These are phyloP conservation scores for Tapirus terrestris DNA, from an alignment of 2,113 vertebrate species.

Conservation along the genomic window DNA sequence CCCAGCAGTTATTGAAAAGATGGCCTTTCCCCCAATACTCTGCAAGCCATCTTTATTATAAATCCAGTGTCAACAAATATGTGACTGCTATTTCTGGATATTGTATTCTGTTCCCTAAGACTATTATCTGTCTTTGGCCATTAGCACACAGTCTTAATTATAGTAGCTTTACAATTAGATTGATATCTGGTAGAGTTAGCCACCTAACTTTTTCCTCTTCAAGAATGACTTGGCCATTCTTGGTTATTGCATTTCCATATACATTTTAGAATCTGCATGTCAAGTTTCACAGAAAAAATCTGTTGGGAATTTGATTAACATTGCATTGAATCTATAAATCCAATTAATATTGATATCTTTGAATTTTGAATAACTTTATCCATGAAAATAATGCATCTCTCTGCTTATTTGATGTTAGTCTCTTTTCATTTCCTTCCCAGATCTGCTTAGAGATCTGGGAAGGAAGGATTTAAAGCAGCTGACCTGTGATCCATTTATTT, in stretches of 20 bases:
- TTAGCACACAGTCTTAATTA: background rate
- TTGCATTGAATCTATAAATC: background rate
- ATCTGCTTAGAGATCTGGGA: background rate
- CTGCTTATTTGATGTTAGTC: background rate
- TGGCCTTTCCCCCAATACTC: background rate
- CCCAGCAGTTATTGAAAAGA: background rate
- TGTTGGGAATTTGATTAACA: background rate
- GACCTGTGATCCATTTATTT: constrained; percentile 1
- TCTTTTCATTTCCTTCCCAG: background rate
- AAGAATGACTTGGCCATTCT: background rate
- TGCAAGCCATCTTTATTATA: background rate
- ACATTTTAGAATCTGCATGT: background rate
- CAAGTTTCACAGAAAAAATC: background rate
- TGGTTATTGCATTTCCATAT: background rate
- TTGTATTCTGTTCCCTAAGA: background rate
- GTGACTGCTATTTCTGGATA: background rate
- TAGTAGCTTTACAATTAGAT: background rate
- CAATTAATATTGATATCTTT: background rate
- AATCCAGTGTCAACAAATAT: background rate
- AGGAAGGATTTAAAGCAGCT: background rate
- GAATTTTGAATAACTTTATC: background rate
- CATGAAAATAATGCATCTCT: background rate
- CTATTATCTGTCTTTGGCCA: background rate
- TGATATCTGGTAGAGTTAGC: background rate
- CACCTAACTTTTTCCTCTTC: background rate